Base-by-base conservation (phyloP, 2,888 invertebrate genomes). In the Acanthococcus lagerstroemiae region DNA sequence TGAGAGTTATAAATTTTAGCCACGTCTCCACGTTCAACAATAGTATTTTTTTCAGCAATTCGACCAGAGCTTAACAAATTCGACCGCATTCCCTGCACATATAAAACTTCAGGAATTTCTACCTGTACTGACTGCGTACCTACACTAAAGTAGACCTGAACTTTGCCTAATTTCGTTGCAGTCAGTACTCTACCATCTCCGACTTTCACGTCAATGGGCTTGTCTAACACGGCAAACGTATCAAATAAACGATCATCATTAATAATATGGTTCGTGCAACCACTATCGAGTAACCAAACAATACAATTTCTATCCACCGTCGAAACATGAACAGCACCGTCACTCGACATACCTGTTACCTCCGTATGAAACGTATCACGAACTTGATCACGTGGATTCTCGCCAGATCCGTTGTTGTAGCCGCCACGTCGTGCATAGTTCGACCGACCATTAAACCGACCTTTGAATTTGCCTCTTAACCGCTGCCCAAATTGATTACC, bases 191-290 rank as follows among this genome's bases (percentile, higher is more conserved):
- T 45, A 7, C 66, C 66, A 52, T 69, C 67, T 19, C 58, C 65
- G 6, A 19, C 17, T 22, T 21, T 37, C 6, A 37, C 37, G 37
- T 37, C 37, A 37, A 67, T 22, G 21, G 45, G 69, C 22, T 69
- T 67, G 55, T 68, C 65, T 44, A 69, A 66, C 21, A 6, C 30
- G 19, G 60, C 19, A 67, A 15, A 67, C 1, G 67, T 50, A 25
- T 57, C 30, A 45, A 67, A 67, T 24, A 19, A 67, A 45, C 37
- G 45, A 21, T 67, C 67, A 61, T 26, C 54, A 0, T 66, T 68
- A 7, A 69, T 52, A 37, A 70, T 67, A 27, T 69, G 69, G 25
- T 68, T 66, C 1, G 69, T 65, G 56, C 68, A 68, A 7, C 69
- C 69, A 44, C 68, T 69, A 44, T 68, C 68, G 52, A 68, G 50